Conservation (phyloP, 2,113 vertebrate species). For the Otus sunia region DNA sequence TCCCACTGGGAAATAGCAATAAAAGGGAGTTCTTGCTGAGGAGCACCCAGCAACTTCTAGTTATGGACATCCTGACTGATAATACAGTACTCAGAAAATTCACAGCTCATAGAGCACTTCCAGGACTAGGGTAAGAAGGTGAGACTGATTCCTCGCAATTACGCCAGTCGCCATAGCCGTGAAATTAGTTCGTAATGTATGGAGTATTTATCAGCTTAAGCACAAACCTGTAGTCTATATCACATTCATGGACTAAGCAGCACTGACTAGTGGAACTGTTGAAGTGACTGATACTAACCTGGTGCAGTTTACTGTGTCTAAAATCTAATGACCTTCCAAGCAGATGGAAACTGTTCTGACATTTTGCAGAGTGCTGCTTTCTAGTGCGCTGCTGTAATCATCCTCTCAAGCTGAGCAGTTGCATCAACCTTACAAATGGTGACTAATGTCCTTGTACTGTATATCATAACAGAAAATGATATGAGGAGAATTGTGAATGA, state of each 20-base stretch:
- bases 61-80: not conserved
- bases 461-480: not conserved
- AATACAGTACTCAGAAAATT: not conserved
- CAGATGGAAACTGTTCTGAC: not conserved
- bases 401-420: not conserved
- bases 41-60: not conserved
- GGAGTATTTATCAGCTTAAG: not conserved
- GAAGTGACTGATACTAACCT: not conserved
- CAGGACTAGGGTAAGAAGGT: not conserved
- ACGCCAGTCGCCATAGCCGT: not conserved
- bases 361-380: not conserved
- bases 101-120: not conserved
- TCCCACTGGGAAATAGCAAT: not conserved
- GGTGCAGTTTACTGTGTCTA: not conserved
- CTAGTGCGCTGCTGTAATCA: not conserved
- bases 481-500: not conserved
- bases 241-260: not conserved
- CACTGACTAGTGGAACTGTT: not conserved
- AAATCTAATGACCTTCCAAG: not conserved
- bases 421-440: not conserved
- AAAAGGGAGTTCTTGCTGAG: not conserved
- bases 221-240: not conserved
- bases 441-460: not conserved
- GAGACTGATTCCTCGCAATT: not conserved
- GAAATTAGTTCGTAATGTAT: not conserved